Evolutionary conservation across 2,888 invertebrate genomes (phyloP).

Genomic region (Cinara cedri): DNA sequence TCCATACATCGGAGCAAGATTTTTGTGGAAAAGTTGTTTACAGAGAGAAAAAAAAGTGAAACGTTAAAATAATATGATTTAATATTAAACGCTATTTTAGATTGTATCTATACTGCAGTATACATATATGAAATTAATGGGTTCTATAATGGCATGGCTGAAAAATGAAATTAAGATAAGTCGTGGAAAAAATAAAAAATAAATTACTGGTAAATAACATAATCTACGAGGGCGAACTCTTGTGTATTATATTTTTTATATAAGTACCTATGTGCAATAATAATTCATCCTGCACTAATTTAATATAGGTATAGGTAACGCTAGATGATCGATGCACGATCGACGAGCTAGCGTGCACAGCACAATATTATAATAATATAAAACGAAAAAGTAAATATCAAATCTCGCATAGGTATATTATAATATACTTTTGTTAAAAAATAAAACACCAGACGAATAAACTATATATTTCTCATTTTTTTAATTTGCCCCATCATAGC

Average conservation of each 20-base stretch:
- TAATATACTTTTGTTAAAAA: too few relatives aligned
- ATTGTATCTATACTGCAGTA: neutral
- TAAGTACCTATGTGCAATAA: too few relatives aligned
- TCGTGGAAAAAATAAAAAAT: constrained; percentile 11
- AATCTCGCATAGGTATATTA: too few relatives aligned
- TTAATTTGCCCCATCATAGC: too few relatives aligned
- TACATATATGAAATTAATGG: neutral
- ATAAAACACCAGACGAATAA: too few relatives aligned
- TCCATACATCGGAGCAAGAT: too few relatives aligned
- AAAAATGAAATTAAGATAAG: neutral
- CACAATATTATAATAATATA: neutral
- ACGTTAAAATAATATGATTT: too few relatives aligned
- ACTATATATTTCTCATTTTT: too few relatives aligned
- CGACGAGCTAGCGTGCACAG: neutral
- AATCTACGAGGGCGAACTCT: neutral
- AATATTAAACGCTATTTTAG: neutral
- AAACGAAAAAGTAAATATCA: neutral
- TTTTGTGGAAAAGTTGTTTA: too few relatives aligned
- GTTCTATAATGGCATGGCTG: neutral
- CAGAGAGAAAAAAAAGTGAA: too few relatives aligned
- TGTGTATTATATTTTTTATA: too few relatives aligned
- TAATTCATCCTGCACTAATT: neutral
- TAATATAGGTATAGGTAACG: neutral
- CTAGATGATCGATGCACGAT: neutral
- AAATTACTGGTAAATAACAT: constrained; percentile 26